Conservation (phyloP, 2,888 invertebrate species). For the Pyrrhosoma nymphula region DNA sequence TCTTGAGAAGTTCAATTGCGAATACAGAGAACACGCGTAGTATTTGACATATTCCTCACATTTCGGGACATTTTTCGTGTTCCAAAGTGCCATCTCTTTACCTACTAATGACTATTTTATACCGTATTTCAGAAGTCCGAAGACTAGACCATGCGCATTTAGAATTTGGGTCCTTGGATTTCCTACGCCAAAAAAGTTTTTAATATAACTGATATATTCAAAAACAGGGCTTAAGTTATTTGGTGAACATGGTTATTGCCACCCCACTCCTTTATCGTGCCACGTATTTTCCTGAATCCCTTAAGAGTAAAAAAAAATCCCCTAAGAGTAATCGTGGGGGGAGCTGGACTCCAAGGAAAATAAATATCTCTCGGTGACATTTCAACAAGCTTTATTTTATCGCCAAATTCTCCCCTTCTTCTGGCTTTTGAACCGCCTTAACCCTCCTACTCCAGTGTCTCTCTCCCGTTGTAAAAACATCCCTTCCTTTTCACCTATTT, state of each 20-base stretch:
- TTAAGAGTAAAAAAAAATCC: too few species aligned
- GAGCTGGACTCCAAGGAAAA: background rate
- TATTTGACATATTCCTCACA: background rate
- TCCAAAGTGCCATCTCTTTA: too few species aligned
- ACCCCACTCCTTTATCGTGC: background rate
- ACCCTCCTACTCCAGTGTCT: background rate
- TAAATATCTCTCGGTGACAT: slow-evolving; percentile 50
- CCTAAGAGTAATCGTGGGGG: background rate
- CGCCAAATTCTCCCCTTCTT: background rate
- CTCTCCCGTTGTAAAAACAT: background rate
- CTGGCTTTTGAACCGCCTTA: background rate
- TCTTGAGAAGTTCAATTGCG: background rate
- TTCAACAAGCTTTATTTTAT: slow-evolving; percentile 23
- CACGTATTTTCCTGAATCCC: background rate
- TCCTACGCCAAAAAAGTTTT: background rate
- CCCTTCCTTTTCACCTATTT: slow-evolving; percentile 32
- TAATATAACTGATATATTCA: background rate
- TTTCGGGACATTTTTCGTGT: background rate
- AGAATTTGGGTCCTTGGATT: background rate
- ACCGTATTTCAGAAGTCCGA: background rate
- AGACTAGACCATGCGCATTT: too few species aligned
- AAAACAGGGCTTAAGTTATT: background rate
- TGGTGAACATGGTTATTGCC: background rate
- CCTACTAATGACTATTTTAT: too few species aligned
- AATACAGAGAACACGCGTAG: background rate